A percentile compares a stretch with the other conserved stretches of the same genome.
Evolutionary conservation across 2,113 vertebrate genomes (phyloP).

Genomic region (Speoplatyrhinus poulsoni): DNA sequence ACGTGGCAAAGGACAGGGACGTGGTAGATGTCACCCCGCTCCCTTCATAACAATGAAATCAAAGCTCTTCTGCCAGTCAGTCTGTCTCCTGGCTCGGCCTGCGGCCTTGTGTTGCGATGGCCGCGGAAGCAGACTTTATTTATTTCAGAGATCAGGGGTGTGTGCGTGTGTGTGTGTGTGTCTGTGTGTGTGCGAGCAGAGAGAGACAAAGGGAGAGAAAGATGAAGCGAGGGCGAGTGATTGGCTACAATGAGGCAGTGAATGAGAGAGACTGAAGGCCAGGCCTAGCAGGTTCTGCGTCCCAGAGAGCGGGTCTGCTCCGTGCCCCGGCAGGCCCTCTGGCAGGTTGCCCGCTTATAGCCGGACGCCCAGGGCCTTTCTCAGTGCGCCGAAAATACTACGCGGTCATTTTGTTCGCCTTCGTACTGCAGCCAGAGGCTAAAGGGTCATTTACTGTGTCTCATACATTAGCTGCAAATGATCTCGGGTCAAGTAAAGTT

Average conservation of each 20-base stretch:
- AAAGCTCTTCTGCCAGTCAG: conserved; percentile 68
- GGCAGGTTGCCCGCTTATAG: conserved; percentile 72
- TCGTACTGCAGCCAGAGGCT: conserved; percentile 9
- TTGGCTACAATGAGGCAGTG: conserved; percentile 3
- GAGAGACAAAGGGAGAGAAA: not conserved
- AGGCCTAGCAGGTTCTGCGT: conserved; percentile 81
- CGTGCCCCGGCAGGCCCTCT: conserved; percentile 82
- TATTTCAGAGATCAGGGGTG: conserved; percentile 18
- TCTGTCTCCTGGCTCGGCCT: conserved; percentile 48
- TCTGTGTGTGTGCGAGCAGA: not conserved
- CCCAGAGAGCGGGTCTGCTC: conserved; percentile 85
- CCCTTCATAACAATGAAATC: conserved; percentile 71
- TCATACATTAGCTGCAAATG: too few species aligned
- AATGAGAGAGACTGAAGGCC: conserved; percentile 17
- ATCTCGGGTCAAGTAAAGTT: too few species aligned
- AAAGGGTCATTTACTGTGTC: too few species aligned
- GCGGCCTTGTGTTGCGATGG: conserved; percentile 67
- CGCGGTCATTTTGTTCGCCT: conserved; percentile 32
- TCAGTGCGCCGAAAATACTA: conserved; percentile 32
- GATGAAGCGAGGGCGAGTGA: not conserved
- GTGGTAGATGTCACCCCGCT: conserved; percentile 61
- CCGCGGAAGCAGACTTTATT: conserved; percentile 61
- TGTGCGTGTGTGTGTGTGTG: not conserved
- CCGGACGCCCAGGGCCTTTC: conserved; percentile 69
- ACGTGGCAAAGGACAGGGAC: conserved; percentile 51